These are phyloP conservation scores for Calameuta filiformis DNA, from an alignment of 2,888 invertebrate species.

Conservation along the genomic window DNA sequence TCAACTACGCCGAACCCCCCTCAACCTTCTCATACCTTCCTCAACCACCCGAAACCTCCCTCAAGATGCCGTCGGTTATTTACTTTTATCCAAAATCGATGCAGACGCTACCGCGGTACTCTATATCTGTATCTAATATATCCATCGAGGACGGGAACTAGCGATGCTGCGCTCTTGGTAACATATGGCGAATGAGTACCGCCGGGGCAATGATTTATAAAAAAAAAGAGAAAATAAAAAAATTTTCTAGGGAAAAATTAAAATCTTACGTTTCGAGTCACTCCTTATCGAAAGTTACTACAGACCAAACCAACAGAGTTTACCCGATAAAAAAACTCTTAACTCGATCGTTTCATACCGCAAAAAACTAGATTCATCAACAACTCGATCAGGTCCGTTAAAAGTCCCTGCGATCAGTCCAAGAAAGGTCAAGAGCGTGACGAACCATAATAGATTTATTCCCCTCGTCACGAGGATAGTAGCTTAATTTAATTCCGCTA, in stretches of 20 bases:
- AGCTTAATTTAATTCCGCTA: not conserved
- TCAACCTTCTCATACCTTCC: not conserved
- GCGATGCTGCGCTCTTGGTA: conserved; percentile 5
- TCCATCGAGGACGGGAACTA: not conserved
- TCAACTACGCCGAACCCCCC: not conserved
- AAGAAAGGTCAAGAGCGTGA: not conserved
- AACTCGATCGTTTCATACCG: not conserved
- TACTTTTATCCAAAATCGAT: conserved; percentile 55
- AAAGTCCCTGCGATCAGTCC: not conserved
- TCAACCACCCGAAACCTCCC: not conserved
- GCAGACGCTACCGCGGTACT: conserved; percentile 17
- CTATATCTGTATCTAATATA: not conserved
- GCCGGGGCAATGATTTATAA: conserved; percentile 12
- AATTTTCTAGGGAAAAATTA: not conserved
- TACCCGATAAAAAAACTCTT: not conserved
- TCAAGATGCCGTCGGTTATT: conserved; percentile 39
- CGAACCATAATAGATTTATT: not conserved
- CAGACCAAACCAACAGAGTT: not conserved
- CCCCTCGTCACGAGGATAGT: not conserved
- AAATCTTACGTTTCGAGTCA: not conserved
- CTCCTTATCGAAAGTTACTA: not conserved
- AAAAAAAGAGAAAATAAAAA: not conserved
- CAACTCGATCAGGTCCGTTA: not conserved
- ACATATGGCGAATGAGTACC: conserved; percentile 41
- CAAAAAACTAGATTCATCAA: not conserved